Base-by-base conservation (phyloP, 1,140 invertebrate species). In the Telenomus remus region DNA sequence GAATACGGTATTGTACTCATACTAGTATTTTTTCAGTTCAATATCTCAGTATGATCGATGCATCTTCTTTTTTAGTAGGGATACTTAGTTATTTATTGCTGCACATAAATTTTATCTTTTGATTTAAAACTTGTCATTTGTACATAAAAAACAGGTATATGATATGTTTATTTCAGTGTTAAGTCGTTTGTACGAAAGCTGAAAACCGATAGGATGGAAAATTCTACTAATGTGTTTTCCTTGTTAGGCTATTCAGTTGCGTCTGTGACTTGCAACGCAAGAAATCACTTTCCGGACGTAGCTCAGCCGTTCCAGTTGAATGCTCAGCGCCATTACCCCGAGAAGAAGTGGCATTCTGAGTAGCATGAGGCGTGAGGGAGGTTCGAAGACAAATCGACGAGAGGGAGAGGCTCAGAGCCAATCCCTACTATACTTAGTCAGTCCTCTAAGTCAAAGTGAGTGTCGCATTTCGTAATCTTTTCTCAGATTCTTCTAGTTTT, bases 401-500 rank as follows among this genome's bases (percentile, higher is more conserved):
- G 86, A 93, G 94, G 57, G 97, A 98, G 88, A 92, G 95, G 86
- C 92, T 97, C 60, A 91, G 95, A 84, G 95, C 95, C 78, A 98
- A 98, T 91, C 97, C 97, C 90, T 98, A 70, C 92, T 98, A 56
- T 98, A 97, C 87, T 90, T 98, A 85, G 93, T 96, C 92, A 97
- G 96, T 94, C 96, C 97, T 80, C 93, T n/a, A 96, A 91, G 94
- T 99, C 79, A 97, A 97, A 95, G 97, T 99, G 90, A 91, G 89
- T 89, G 76, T 79, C 50, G 16, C 35, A 27, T 27, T 27, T 27
- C 19, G 19, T 27, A 27, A 27, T 27, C 19, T 3, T 27, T 27
- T 27, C 19, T 27, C 19, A 27, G 19, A 27, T 27, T 27, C 2
- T 27, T 27, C 6, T 27, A 27, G 19, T 27, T 27, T 27, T n/a